A percentile compares a stretch with the other conserved stretches of the same genome.
Conservation (phyloP, 2,113 vertebrate species). For the Cottus gobio region DNA sequence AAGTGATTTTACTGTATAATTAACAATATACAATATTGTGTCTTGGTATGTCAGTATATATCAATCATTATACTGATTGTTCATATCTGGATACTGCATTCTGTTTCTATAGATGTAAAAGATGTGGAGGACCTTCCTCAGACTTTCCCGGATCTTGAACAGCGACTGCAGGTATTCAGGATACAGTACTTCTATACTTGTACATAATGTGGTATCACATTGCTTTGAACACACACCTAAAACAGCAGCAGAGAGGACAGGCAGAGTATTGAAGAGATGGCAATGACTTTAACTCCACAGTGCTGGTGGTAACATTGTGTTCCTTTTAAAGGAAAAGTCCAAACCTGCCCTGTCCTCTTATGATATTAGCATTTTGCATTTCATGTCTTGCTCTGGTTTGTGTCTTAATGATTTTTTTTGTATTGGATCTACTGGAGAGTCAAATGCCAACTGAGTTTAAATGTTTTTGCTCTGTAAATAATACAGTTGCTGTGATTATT, state of each 20-base stretch:
- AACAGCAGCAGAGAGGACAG: not conserved
- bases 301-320: not conserved
- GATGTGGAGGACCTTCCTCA: conserved; percentile 69
- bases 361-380: not conserved
- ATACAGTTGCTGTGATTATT: not conserved
- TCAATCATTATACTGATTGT: not conserved
- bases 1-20: not conserved
- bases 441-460: not conserved
- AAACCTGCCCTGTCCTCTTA: not conserved
- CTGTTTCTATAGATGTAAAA: conserved; percentile 66
- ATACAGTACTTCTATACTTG: not conserved
- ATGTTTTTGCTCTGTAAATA: not conserved
- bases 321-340: not conserved
- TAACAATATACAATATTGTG: not conserved
- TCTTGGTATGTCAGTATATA: conserved; percentile 1
- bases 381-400: not conserved
- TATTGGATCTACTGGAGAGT: not conserved
- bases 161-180: conserved; percentile 79
- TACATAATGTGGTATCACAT: not conserved
- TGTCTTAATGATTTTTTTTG: not conserved
- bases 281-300: not conserved
- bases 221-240: not conserved
- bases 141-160: conserved; percentile 76
- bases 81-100: conserved; percentile 1
- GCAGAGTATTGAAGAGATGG: not conserved